phyloP scores from a whole-genome alignment of 1,140 invertebrate genomes.

The Diploscapter pachys region DNA sequence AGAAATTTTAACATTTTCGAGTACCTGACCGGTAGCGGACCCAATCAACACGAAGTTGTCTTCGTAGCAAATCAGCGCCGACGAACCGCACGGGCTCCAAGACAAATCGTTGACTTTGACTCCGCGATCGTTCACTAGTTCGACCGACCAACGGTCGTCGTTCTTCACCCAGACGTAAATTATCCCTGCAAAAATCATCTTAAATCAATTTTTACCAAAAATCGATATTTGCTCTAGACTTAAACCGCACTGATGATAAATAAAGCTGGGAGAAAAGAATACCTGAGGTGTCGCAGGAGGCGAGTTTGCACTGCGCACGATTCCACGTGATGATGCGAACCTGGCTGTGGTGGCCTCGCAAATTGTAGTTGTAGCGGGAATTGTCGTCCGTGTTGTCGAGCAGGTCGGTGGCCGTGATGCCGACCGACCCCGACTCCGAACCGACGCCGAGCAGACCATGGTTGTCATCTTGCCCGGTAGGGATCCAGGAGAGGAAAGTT shows the following conservation, averaged over 20 bases:
- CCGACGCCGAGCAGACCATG: conserved; percentile 39
- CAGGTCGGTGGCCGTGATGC: conserved; percentile 47
- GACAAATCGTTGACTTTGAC: conserved; percentile 84
- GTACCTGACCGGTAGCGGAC: conserved; percentile 81
- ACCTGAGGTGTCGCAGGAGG: conserved; percentile 76
- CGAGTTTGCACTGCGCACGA: conserved; percentile 94
- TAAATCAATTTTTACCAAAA: background rate
- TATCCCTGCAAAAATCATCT: conserved; percentile 75
- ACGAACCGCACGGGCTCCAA: conserved; percentile 95
- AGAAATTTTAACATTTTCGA: conserved; percentile 9
- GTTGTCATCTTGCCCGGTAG: conserved; percentile 29
- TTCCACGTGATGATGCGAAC: conserved; percentile 95
- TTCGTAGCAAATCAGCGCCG: conserved; percentile 93
- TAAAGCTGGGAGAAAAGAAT: background rate
- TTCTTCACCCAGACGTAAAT: conserved; percentile 99
- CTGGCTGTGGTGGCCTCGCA: conserved; percentile 89
- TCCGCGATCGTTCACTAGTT: conserved; percentile 94
- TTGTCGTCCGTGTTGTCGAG: conserved; percentile 61
- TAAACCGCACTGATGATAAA: no score
- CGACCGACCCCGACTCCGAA: conserved; percentile 46
- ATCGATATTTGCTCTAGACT: no score
- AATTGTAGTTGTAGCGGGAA: conserved; percentile 90
- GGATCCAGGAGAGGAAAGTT: conserved; percentile 21
- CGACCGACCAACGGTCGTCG: conserved; percentile 96
- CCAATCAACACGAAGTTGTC: conserved; percentile 60